phyloP scores from a whole-genome alignment of 2,797 vertebrate genomes.

The Sebastes hubbsi region DNA sequence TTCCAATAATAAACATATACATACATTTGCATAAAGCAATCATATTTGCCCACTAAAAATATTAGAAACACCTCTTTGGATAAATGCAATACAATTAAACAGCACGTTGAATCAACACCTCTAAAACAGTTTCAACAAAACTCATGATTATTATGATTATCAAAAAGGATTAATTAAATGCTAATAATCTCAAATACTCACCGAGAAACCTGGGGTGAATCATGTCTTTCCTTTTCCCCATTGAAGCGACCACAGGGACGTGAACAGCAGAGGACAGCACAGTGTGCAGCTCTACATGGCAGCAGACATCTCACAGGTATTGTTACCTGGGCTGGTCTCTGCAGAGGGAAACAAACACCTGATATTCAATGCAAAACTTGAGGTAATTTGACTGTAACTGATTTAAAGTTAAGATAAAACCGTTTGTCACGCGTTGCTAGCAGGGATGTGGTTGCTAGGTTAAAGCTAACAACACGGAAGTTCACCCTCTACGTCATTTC shows the following conservation, averaged over 20 bases:
- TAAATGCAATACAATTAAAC: no score
- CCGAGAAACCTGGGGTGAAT: slow-evolving; percentile 81
- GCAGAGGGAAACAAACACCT: neutral
- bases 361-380: neutral
- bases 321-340: neutral
- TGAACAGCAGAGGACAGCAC: neutral
- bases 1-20: no score
- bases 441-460: no score
- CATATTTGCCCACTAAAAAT: no score
- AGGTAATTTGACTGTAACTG: accelerated
- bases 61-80: neutral
- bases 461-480: slow-evolving; percentile 24
- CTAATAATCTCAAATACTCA: slow-evolving; percentile 47
- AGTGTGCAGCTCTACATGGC: slow-evolving; percentile 49
- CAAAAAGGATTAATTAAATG: neutral
- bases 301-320: neutral
- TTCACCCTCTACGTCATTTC: neutral
- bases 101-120: no score
- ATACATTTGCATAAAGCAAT: no score
- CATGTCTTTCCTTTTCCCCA: slow-evolving; percentile 87
- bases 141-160: no score
- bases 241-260: slow-evolving; percentile 43
- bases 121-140: no score
- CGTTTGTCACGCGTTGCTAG: neutral
- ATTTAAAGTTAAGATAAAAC: neutral